A percentile compares a stretch with the other conserved stretches of the same genome.
Evolutionary conservation across 2,797 vertebrate genomes (phyloP).

Genomic region (Sebastes baramenuke): DNA sequence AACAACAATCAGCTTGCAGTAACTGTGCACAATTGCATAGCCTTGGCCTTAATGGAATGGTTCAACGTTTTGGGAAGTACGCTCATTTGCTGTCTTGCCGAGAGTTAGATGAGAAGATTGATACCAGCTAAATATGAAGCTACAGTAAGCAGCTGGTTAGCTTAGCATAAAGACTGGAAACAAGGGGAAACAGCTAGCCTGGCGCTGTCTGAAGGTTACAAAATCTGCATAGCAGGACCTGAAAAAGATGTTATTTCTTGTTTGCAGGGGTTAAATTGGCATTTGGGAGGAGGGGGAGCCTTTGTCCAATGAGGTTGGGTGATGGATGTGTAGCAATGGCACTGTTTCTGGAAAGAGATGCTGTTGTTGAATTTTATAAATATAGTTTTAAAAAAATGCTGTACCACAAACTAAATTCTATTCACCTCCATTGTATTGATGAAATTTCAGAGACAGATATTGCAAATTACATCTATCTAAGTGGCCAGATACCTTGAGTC

Average conservation of each 20-base stretch:
- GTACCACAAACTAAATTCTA: not conserved
- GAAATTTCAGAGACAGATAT: no score
- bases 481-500: no score
- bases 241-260: not conserved
- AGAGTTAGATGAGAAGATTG: not conserved
- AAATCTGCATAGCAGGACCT: not conserved
- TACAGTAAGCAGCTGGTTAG: not conserved
- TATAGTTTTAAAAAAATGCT: not conserved
- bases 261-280: not conserved
- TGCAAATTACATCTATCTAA: no score
- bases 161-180: not conserved
- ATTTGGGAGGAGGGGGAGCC: not conserved
- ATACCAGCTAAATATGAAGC: not conserved
- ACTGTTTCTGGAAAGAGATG: not conserved
- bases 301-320: not conserved
- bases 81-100: not conserved
- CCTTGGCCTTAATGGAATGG: not conserved
- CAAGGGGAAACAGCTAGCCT: not conserved
- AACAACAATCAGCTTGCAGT: slow-evolving; percentile 52
- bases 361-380: not conserved
- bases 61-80: not conserved
- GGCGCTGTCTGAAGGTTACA: not conserved
- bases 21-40: slow-evolving; percentile 18
- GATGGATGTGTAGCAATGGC: not conserved
- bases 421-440: not conserved